Conservation (phyloP, 2,797 vertebrate genomes). For the Bradypus variegatus region DNA sequence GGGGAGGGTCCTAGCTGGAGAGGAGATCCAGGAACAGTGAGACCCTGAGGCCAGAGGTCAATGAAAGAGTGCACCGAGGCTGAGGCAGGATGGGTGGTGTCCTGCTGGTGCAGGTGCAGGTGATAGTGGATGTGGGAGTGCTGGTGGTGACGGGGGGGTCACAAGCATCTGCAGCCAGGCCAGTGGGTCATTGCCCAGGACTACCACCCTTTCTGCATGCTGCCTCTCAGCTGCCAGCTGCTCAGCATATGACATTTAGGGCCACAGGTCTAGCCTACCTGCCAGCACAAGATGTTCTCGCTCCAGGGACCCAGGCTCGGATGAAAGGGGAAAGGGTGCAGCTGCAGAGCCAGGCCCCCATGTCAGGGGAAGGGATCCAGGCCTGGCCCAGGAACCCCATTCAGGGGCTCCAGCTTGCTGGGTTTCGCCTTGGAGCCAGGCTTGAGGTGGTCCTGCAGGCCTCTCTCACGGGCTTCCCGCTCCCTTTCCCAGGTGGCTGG, state of each 20-base stretch:
- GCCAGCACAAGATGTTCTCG: slow-evolving; percentile 79
- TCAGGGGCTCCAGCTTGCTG: slow-evolving; percentile 84
- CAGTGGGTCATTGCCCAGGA: slow-evolving; percentile 85
- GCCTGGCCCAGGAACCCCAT: slow-evolving; percentile 73
- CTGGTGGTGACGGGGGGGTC: slow-evolving; percentile 98
- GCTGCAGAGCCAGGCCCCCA: slow-evolving; percentile 71
- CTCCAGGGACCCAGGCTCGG: slow-evolving; percentile 77
- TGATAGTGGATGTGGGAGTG: slow-evolving; percentile 99
- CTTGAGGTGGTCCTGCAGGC: slow-evolving; percentile 89
- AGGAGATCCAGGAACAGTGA: slow-evolving; percentile 93
- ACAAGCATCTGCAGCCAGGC: slow-evolving; percentile 95
- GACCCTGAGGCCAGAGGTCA: slow-evolving; percentile 95
- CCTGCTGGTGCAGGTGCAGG: slow-evolving; percentile 98
- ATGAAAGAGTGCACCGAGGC: slow-evolving; percentile 98
- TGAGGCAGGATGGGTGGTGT: slow-evolving; percentile 92
- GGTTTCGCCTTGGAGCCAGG: slow-evolving; percentile 96
- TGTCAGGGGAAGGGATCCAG: slow-evolving; percentile 79
- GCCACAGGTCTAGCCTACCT: slow-evolving; percentile 74
- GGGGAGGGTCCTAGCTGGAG: slow-evolving; percentile 92
- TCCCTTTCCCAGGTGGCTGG: slow-evolving; percentile 80
- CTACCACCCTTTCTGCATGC: slow-evolving; percentile 82
- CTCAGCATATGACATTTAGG: slow-evolving; percentile 77
- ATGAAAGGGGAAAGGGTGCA: slow-evolving; percentile 77
- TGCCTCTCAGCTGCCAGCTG: slow-evolving; percentile 79
- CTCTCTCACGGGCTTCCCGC: slow-evolving; percentile 82